Evolutionary conservation across 1,140 invertebrate genomes (phyloP), one percentile per base, ranked within the genome.

Genomic region (Leucophenga varia): DNA sequence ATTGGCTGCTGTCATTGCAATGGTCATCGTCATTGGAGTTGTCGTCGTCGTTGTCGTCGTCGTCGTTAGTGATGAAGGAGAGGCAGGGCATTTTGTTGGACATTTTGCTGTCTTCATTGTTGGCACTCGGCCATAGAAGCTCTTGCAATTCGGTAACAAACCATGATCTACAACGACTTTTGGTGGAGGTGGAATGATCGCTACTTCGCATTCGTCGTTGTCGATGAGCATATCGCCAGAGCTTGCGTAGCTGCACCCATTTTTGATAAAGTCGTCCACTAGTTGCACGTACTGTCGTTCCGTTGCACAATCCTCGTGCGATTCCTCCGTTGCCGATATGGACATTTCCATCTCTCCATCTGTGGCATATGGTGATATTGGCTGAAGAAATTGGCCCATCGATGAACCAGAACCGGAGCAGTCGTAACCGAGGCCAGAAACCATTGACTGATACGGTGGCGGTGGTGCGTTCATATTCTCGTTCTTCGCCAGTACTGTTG

Each of bases 181-280:
- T n/a, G n/a, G n/a, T 25, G 22, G 22, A 25, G 22, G 10, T 25
- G 10, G 22, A 25, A n/a, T n/a, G n/a, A n/a, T n/a, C n/a, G n/a
- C n/a, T n/a, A n/a, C n/a, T n/a, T n/a, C 22, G 22, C 40, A 22
- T 35, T 48, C 32, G 44, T 44, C 30, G 55, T 54, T 55, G 43
- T 60, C 58, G 55, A 38, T 64, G 50, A 47, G 42, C 42, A 69
- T 61, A 41, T 55, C 69, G 61, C 52, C 53, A 63, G 51, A 59
- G 40, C 40, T 72, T 72, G 21, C 69, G 69, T 48, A 72, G 21
- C 43, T 57, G 59, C 22, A 69, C 10, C 61, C 64, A 65, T 51
- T 47, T 63, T 42, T 55, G 40, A 40, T 69, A 57, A 17, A 28
- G 17, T 20, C 42, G 22, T 19, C 19, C n/a, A n/a, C n/a, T n/a